phyloP scores from a whole-genome alignment of 2,888 invertebrate species.

The Cryptus armator region DNA sequence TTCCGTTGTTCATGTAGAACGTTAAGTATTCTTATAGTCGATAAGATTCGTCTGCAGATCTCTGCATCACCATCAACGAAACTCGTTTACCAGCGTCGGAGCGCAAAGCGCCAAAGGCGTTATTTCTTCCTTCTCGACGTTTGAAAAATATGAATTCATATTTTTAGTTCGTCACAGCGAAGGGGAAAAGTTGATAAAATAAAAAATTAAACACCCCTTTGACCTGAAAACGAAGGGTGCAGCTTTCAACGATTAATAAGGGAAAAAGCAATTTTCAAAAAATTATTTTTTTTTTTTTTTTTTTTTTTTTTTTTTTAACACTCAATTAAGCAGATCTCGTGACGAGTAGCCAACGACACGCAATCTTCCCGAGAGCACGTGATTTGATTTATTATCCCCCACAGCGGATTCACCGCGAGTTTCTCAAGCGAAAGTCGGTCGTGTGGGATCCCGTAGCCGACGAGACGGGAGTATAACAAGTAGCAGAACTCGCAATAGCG shows the following conservation, averaged over 20 bases:
- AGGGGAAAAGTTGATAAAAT: neutral
- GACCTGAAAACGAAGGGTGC: neutral
- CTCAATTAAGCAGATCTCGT: neutral
- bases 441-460: neutral
- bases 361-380: neutral
- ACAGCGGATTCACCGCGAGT: neutral
- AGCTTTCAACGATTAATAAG: neutral
- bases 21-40: neutral
- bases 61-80: slow-evolving; percentile 18
- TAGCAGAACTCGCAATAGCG: slow-evolving; percentile 24
- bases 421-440: slow-evolving; percentile 51
- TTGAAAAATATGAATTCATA: slow-evolving; percentile 33
- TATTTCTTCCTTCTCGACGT: slow-evolving; percentile 12
- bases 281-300: neutral
- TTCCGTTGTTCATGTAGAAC: neutral
- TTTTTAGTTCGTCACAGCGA: neutral
- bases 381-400: slow-evolving; percentile 5
- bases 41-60: slow-evolving; percentile 1
- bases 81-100: slow-evolving; percentile 5
- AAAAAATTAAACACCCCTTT: neutral
- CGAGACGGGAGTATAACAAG: neutral
- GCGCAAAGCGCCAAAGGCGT: neutral
- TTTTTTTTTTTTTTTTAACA: neutral
- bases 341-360: neutral
- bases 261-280: neutral